Base-by-base conservation (phyloP, 2,888 invertebrate species). In the Ctenicera cuprea region DNA sequence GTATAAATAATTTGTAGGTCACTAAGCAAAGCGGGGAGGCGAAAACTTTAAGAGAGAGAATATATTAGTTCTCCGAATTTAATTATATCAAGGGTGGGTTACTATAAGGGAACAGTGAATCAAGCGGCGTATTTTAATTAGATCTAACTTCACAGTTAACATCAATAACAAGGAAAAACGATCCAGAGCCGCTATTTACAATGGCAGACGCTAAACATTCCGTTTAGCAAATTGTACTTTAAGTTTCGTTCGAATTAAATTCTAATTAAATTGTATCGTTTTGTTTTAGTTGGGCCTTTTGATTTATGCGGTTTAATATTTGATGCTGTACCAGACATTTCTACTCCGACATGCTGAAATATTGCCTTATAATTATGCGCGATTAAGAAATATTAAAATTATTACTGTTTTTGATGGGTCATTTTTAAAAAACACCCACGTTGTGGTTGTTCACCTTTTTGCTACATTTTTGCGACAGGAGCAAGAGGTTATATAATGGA, bases 161-260 rank as follows among this genome's bases (percentile, higher is more conserved):
- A 77, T 76, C 77, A 75, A 73, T 75, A 75, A 77, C 77, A 73
- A 71, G 74, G 76, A 77, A 78, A 78, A 77, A 78, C 78, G 74
- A 78, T 77, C 76, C 74, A 70, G 75, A 77, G 76, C 52, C 66
- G 52, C 67, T 67, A 48, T 69, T 73, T 73, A 63, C 63, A 68
- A 68, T 48, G 67, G 66, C 50, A 70, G 70, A 73, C 73, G 66
- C 59, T 61, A 66, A 72, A 67, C 64, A 70, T 70, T 66, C 62
- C 61, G 45, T 68, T 62, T 65, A 61, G 67, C 71, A 71, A 72
- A 59, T 71, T 75, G 65, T 71, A 63, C 65, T 70, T 65, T 54
- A 59, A 67, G 64, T 68, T 54, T 52, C 38, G 66, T 57, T 14
- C 66, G 48, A 75, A 75, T 75, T 75, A 75, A 75, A 76, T 71